Evolutionary conservation across 2,888 invertebrate genomes (phyloP).

Genomic region (Campoplex nolae): DNA sequence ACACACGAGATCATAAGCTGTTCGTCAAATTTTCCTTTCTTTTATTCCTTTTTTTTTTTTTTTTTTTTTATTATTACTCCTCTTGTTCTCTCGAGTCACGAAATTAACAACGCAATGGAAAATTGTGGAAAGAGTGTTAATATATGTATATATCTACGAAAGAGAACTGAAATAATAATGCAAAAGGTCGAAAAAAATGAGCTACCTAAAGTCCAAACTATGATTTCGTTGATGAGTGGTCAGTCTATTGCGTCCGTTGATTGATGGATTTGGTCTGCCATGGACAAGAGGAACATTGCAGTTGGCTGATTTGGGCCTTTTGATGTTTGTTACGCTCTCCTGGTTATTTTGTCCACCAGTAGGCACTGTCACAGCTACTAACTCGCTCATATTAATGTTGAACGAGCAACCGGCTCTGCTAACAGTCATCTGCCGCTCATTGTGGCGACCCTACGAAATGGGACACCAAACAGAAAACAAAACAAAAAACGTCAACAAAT

Average conservation of each 20-base stretch:
- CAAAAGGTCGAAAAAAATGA: slow-evolving; percentile 37
- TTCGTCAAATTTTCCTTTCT: slow-evolving; percentile 2
- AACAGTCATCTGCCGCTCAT: slow-evolving; percentile 84
- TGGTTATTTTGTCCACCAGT: slow-evolving; percentile 83
- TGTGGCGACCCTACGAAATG: slow-evolving; percentile 76
- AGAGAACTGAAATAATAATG: slow-evolving; percentile 39
- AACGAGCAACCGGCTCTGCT: slow-evolving; percentile 81
- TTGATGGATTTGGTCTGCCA: slow-evolving; percentile 85
- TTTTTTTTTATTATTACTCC: background rate
- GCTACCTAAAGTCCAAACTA: slow-evolving; percentile 94
- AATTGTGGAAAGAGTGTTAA: background rate
- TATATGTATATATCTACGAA: background rate
- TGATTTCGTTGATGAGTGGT: slow-evolving; percentile 94
- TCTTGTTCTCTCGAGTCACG: background rate
- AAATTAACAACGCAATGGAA: background rate
- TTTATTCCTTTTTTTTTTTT: background rate
- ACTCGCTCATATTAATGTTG: slow-evolving; percentile 84
- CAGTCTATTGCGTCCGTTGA: slow-evolving; percentile 85
- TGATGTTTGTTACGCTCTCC: slow-evolving; percentile 82
- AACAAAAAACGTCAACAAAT: slow-evolving; percentile 28
- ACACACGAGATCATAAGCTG: slow-evolving; percentile 7
- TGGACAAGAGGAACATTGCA: slow-evolving; percentile 87
- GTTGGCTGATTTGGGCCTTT: slow-evolving; percentile 83
- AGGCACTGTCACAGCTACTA: slow-evolving; percentile 82
- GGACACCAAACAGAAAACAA: slow-evolving; percentile 2